Evolutionary conservation across 1,140 invertebrate genomes (phyloP), one percentile per base, ranked within the genome.

Genomic region (Solenopsis invicta): DNA sequence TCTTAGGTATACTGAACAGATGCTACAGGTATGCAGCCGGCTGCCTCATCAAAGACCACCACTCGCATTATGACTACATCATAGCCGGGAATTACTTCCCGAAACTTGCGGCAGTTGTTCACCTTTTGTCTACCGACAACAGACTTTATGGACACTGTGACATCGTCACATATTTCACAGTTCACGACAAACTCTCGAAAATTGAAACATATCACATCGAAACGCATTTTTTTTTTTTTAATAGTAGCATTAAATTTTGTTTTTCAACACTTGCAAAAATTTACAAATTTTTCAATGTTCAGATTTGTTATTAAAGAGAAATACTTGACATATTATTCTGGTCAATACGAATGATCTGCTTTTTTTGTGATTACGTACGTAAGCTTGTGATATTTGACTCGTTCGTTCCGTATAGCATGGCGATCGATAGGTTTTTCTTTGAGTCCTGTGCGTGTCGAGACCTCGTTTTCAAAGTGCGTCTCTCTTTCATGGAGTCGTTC

Each of bases 21-120:
- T 89, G 90, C 84, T 89, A 77, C 75, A 76, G 87, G 84, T 80
- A 80, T 84, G 89, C 88, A 86, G 90, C 87, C 89, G 88, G 81
- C 86, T 89, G 67, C 62, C 37, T 89, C 86, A 84, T 91, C 89
- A 86, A 87, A 91, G 86, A 56, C 59, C 50, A 86, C 52, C 75
- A 78, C 71, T 67, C 74, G 54, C 74, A 80, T 85, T 66, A 75
- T 84, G 80, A 84, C 80, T 75, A 45, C 80, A 75, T 84, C 80
- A 74, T 50, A 74, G 37, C 18, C 54, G 41, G 54, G 34, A 82
- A 82, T 82, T 74, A 74, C 80, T 82, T 82, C 45, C 69, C 54
- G 52, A 84, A 84, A 84, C 69, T 74, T 69, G 45, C 41, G 54
- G 29, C 54, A 71, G 52, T 81, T 81, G 29, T 74, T 74, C 66